Evolutionary conservation across 2,888 invertebrate species (phyloP).

Genomic region (Hermaeophaga mercurialis): DNA sequence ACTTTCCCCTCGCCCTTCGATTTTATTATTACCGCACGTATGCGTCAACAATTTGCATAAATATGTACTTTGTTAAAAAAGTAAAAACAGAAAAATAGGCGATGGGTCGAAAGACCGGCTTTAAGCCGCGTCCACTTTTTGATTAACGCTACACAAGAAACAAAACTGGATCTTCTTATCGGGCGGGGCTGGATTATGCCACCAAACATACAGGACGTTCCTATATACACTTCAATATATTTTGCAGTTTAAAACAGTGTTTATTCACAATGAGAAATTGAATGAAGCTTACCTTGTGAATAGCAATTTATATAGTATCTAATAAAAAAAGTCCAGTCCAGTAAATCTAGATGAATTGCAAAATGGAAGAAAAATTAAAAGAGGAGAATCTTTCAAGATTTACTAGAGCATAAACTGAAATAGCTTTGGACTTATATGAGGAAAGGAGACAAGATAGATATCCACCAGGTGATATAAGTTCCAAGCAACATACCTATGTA

Average conservation of each 20-base stretch:
- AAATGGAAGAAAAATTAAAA: too few relatives aligned
- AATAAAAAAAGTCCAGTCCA: too few relatives aligned
- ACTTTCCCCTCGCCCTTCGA: slow-evolving; percentile 7
- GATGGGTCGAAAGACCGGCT: slow-evolving; percentile 36
- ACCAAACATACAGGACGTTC: background rate
- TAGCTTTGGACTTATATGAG: too few relatives aligned
- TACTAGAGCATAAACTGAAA: too few relatives aligned
- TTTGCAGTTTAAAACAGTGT: too few relatives aligned
- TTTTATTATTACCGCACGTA: slow-evolving; percentile 22
- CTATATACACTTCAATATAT: background rate
- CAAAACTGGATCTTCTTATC: slow-evolving; percentile 38
- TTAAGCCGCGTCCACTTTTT: slow-evolving; percentile 36
- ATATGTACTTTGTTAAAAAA: slow-evolving; percentile 40
- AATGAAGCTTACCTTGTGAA: too few relatives aligned
- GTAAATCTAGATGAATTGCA: too few relatives aligned
- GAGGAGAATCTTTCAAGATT: too few relatives aligned
- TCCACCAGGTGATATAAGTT: too few relatives aligned
- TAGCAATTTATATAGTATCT: too few relatives aligned
- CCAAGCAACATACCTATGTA: too few relatives aligned
- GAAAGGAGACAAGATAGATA: too few relatives aligned
- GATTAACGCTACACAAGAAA: slow-evolving; percentile 39
- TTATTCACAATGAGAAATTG: background rate
- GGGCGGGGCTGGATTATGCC: slow-evolving; percentile 7
- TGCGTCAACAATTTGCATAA: slow-evolving; percentile 38
- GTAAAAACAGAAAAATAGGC: slow-evolving; percentile 39